Percentiles rank a stretch among this genome's conserved stretches.
Evolutionary conservation across 2,797 vertebrate genomes (phyloP).

Genomic region (Erpetoichthys calabaricus): DNA sequence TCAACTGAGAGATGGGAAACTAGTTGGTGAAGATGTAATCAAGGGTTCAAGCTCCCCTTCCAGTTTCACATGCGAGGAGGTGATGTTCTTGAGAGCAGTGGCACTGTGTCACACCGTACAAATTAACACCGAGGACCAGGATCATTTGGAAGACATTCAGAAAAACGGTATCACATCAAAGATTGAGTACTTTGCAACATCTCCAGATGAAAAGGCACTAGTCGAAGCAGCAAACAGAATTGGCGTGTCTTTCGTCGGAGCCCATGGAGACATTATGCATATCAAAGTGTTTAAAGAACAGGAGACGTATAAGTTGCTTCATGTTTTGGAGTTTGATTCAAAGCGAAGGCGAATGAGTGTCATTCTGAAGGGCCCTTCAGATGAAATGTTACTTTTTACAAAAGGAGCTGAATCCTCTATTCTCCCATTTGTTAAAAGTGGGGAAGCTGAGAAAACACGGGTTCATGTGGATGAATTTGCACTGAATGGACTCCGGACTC

Average conservation of each 20-base stretch:
- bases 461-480: conserved; percentile 93
- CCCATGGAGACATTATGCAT: conserved; percentile 46
- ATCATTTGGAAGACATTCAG: no score
- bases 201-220: no score
- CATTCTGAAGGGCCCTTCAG: conserved; percentile 78
- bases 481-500: conserved; percentile 85
- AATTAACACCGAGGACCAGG: no score
- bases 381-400: conserved; percentile 77
- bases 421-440: conserved; percentile 68
- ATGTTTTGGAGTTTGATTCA: conserved; percentile 87
- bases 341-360: conserved; percentile 91
- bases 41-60: no score
- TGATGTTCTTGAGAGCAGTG: no score
- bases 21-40: no score
- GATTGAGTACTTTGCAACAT: no score
- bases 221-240: conserved; percentile 26
- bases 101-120: no score
- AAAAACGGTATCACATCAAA: no score
- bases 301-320: conserved; percentile 78
- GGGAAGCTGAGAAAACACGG: conserved; percentile 85
- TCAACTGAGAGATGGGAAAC: no score
- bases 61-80: no score
- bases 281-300: conserved; percentile 52
- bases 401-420: conserved; percentile 93
- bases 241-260: conserved; percentile 53